Evolutionary conservation across 1,140 invertebrate species (phyloP), one percentile per base, ranked within the genome.

Genomic region (Pseudomyrmex sp.): DNA sequence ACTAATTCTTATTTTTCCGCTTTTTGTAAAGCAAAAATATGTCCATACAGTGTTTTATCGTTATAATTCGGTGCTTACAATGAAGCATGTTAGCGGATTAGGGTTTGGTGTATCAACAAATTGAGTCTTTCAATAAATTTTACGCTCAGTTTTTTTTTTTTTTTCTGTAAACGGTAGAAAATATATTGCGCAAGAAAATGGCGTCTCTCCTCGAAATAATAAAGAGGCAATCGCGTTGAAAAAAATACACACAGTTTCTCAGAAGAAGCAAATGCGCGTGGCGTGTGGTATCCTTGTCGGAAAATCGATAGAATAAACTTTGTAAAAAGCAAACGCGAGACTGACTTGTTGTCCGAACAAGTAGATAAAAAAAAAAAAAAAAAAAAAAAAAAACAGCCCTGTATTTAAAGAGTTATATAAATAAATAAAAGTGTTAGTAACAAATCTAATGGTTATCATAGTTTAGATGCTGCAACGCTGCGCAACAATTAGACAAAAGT

Each of bases 211-310:
- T 35, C 76, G 9, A 79, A 46, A 20, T 12, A n/a, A n/a, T 68
- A 70, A 70, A 80, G 56, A 59, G 56, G 48, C 13, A 72, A 80
- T 44, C 48, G 20, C 7, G 48, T 59, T 59, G 65, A 0, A 18
- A 59, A 59, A 80, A 70, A 80, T 61, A 80, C 8, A 9, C 59
- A 35, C 35, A 35, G 35, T 79, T 79, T 59, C 15, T 2, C 20
- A 72, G 10, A 69, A 7, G 58, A 52, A 23, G n/a, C n/a, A 54
- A 18, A 20, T 15, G 63, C 54, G 12, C n/a, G 56, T 18, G 52
- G 69, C 20, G 70, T 0, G 35, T 35, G 35, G 5, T 7, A 35
- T 35, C 35, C 35, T 50, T 2, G 44, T 18, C 44, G 15, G 48
- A 58, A 56, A 48, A 58, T 7, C 15, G 10, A 58, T 48, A 48